Evolutionary conservation across 2,888 invertebrate species (phyloP).

Genomic region (Amblyteles armatorius): DNA sequence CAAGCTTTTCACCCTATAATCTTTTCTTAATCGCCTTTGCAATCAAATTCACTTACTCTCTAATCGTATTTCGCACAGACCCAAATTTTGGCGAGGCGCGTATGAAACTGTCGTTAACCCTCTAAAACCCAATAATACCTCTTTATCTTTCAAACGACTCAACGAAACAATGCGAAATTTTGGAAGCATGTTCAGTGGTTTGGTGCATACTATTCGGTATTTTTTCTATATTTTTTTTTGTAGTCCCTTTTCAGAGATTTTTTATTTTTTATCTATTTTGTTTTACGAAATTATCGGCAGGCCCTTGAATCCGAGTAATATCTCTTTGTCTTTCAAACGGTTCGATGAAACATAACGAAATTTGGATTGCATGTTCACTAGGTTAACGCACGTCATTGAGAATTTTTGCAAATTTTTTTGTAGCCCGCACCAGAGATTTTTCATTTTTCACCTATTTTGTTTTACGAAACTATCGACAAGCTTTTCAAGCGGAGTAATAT

Average conservation of each 20-base stretch:
- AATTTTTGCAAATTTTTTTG: too few species aligned
- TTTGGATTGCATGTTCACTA: neutral
- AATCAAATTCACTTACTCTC: neutral
- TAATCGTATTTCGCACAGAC: neutral
- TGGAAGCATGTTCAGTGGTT: neutral
- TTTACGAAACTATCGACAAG: neutral
- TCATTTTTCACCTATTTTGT: neutral
- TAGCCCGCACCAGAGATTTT: too few species aligned
- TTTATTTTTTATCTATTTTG: neutral
- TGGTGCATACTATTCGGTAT: neutral
- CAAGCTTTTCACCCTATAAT: neutral
- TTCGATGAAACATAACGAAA: neutral
- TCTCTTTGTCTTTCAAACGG: neutral
- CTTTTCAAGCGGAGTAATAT: too few species aligned
- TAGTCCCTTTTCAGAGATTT: too few species aligned
- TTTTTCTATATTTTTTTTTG: neutral
- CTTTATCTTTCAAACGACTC: neutral
- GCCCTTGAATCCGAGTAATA: too few species aligned
- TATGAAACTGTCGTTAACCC: neutral
- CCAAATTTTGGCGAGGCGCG: neutral
- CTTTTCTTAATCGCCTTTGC: constrained; percentile 13
- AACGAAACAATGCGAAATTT: neutral
- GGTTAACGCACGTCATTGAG: neutral
- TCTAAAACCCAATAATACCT: neutral
- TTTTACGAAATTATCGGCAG: neutral